Evolutionary conservation across 2,113 vertebrate genomes (phyloP).

Genomic region (Elephantulus edwardii): DNA sequence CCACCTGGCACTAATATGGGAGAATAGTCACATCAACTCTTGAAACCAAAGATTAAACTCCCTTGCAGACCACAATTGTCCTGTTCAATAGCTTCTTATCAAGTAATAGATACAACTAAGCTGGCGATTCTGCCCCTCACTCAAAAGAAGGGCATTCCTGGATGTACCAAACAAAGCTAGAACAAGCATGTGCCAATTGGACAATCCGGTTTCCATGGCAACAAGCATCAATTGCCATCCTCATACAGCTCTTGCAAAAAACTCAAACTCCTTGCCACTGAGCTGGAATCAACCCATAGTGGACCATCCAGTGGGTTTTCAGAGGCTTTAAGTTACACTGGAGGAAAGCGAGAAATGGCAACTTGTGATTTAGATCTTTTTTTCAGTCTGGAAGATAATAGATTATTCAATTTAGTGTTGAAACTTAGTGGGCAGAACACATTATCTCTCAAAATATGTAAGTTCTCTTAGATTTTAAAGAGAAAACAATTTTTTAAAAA

Average conservation of each 20-base stretch:
- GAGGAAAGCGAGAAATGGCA: not conserved
- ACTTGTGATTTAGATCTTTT: not conserved
- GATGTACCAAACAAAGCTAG: not conserved
- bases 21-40: slow-evolving; percentile 14
- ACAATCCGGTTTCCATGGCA: not conserved
- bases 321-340: no score
- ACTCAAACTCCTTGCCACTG: not conserved
- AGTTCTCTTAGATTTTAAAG: not conserved
- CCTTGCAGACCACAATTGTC: slow-evolving; percentile 2
- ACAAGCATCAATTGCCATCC: not conserved
- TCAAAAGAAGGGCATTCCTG: slow-evolving; percentile 2
- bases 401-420: not conserved
- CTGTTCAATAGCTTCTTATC: not conserved
- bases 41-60: not conserved
- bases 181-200: not conserved
- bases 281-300: no score
- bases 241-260: not conserved
- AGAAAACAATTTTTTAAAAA: not conserved
- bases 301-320: no score
- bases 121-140: not conserved
- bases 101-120: not conserved
- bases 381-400: not conserved
- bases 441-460: not conserved
- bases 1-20: not conserved
- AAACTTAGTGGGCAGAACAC: not conserved